These are phyloP conservation scores for Galeopterus variegatus DNA, from an alignment of 2,113 vertebrate genomes.

Conservation along the genomic window DNA sequence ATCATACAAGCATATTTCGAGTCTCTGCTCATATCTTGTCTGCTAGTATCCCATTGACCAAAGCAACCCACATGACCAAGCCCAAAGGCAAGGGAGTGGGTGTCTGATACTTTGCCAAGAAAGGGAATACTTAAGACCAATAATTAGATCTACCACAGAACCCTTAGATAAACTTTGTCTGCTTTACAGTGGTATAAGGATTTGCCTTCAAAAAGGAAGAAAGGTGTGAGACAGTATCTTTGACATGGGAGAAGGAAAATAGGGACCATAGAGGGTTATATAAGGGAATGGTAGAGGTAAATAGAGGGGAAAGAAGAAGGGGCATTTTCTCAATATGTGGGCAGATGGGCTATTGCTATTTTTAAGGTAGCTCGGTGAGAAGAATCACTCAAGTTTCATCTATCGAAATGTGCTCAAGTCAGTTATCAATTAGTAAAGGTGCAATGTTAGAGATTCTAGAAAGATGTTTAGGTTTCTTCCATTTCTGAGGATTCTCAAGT, in stretches of 20 bases:
- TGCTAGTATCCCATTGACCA: background rate
- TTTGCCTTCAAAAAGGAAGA: background rate
- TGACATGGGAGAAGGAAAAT: background rate
- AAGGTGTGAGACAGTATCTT: background rate
- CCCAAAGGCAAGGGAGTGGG: background rate
- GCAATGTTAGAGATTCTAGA: background rate
- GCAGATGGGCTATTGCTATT: background rate
- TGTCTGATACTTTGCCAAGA: background rate
- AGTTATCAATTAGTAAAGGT: background rate
- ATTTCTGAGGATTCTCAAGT: background rate
- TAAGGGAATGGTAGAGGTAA: background rate
- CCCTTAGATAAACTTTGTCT: background rate
- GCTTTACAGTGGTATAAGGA: background rate
- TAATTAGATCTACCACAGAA: background rate
- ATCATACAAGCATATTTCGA: background rate
- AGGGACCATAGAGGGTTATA: background rate
- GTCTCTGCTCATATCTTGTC: background rate
- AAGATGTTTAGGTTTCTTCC: background rate
- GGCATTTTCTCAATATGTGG: background rate
- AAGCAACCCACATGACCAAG: background rate
- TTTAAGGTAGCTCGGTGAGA: background rate
- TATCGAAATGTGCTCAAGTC: background rate
- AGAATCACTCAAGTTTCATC: background rate
- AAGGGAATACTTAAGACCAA: background rate
- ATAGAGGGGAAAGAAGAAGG: accelerated